Conservation (phyloP, 2,888 invertebrate species). For the Eilema depressum region DNA sequence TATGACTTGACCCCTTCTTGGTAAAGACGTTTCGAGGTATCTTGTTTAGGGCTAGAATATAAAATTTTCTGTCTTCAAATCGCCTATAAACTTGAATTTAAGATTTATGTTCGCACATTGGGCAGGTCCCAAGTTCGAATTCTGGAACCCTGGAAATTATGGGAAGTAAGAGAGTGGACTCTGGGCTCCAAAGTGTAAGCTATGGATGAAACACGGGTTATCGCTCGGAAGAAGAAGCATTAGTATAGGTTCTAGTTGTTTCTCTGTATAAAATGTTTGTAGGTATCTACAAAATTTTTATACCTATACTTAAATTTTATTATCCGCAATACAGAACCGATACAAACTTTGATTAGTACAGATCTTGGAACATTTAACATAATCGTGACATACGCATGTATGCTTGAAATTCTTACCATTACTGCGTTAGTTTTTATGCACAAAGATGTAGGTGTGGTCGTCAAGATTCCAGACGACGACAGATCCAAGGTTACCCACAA, state of each 20-base stretch:
- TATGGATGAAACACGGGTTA: too few relatives aligned
- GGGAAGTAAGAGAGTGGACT: too few relatives aligned
- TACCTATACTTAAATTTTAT: too few relatives aligned
- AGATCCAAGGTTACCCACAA: slow-evolving; percentile 46
- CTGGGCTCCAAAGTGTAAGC: too few relatives aligned
- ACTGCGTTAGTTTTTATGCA: slow-evolving; percentile 19
- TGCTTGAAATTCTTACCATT: neutral
- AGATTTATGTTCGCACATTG: neutral
- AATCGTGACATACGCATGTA: slow-evolving; percentile 1
- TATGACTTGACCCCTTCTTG: slow-evolving; percentile 9
- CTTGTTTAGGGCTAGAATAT: neutral
- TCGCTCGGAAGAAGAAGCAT: too few relatives aligned
- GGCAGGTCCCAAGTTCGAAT: too few relatives aligned
- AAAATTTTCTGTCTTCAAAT: neutral
- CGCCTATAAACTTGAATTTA: neutral
- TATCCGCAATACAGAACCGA: too few relatives aligned
- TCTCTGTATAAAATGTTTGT: too few relatives aligned
- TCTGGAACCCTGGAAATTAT: too few relatives aligned
- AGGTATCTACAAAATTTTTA: too few relatives aligned
- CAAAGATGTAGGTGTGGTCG: slow-evolving; percentile 41
- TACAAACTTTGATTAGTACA: neutral
- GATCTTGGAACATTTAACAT: neutral
- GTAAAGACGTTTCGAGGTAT: neutral
- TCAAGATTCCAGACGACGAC: slow-evolving; percentile 47
- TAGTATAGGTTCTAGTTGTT: too few relatives aligned